A percentile compares a stretch with the other conserved stretches of the same genome.
Conservation (phyloP, 2,797 vertebrate genomes). For the Decapterus maruadsi region DNA sequence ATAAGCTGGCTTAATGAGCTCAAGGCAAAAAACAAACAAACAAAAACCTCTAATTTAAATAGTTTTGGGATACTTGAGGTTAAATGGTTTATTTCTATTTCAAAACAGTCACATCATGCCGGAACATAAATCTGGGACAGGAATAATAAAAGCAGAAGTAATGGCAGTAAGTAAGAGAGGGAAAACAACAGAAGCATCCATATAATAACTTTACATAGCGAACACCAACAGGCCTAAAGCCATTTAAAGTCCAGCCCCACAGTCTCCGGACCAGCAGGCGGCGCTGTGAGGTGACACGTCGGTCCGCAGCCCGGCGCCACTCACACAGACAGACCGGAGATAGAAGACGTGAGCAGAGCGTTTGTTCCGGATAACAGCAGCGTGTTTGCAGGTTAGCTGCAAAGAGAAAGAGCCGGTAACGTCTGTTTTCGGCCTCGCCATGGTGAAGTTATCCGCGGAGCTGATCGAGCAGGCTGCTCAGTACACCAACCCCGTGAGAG, state of each 20-base stretch:
- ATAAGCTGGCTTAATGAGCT: no score
- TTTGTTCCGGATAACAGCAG: conserved; percentile 34
- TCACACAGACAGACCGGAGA: background rate
- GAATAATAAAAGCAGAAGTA: no score
- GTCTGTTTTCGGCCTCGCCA: conserved; percentile 46
- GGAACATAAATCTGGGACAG: no score
- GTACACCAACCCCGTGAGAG: conserved; percentile 94
- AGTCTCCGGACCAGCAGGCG: background rate
- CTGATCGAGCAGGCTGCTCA: conserved; percentile 96
- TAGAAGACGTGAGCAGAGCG: background rate
- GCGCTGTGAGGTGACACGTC: background rate
- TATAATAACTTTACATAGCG: no score
- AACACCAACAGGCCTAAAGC: no score
- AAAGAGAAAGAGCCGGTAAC: background rate
- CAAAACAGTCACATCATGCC: no score
- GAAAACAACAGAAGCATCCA: no score
- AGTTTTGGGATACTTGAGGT: no score
- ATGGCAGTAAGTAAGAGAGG: no score
- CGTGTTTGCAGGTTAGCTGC: background rate
- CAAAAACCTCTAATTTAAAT: no score
- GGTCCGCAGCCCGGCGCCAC: background rate
- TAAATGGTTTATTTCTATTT: no score
- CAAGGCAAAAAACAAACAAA: no score
- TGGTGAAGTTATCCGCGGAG: conserved; percentile 96
- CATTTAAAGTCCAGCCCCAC: background rate